phyloP scores from a whole-genome alignment of 2,113 vertebrate genomes.

The Parus major region DNA sequence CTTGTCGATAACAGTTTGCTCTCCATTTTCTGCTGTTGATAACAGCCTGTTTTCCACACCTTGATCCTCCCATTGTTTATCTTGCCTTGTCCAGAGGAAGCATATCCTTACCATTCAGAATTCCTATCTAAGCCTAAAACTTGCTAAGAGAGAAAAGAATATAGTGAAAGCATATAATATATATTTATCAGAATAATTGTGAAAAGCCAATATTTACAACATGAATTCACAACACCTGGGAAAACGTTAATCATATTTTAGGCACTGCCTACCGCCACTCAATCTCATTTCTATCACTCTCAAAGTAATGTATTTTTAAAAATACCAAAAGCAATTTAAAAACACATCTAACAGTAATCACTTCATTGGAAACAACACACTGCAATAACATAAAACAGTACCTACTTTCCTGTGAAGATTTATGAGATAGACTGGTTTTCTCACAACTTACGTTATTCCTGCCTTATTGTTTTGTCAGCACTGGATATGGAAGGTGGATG shows the following conservation, averaged over 20 bases:
- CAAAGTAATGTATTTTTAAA: conserved; percentile 65
- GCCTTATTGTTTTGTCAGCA: conserved; percentile 64
- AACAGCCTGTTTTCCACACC: no score
- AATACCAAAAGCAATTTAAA: conserved; percentile 64
- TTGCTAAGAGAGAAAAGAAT: no score
- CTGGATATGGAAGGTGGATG: conserved; percentile 65
- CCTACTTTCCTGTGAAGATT: conserved; percentile 58
- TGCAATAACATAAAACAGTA: conserved; percentile 68
- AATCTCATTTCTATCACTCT: conserved; percentile 45
- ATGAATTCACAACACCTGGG: no score
- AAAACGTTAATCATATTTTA: conserved; percentile 61
- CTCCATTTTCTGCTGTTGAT: no score
- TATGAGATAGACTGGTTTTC: conserved; percentile 48
- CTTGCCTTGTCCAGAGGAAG: no score
- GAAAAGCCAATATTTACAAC: no score
- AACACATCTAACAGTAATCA: conserved; percentile 51
- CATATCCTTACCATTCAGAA: no score
- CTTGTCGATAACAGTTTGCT: no score
- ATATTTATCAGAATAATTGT: no score
- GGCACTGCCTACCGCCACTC: conserved; percentile 5
- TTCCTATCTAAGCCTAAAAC: no score
- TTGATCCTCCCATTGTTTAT: no score
- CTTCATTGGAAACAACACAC: conserved; percentile 53
- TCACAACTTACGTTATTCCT: conserved; percentile 40
- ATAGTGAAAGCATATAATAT: no score